A percentile compares a stretch with the other conserved stretches of the same genome.
These are phyloP conservation scores for Colinus virginianus DNA, from an alignment of 2,113 vertebrate genomes.

Conservation along the genomic window DNA sequence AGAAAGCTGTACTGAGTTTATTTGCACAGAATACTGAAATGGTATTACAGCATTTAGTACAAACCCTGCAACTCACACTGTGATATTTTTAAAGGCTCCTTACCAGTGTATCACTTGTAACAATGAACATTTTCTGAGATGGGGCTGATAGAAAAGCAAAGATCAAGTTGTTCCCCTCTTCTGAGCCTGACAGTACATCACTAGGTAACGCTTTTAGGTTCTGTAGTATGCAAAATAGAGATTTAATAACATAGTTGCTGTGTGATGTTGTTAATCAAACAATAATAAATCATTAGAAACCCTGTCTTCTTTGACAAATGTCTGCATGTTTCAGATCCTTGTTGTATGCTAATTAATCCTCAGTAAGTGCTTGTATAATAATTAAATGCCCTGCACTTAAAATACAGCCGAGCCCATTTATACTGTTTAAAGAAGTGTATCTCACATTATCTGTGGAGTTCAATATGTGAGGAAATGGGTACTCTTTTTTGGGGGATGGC, in stretches of 20 bases:
- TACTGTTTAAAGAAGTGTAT: background rate
- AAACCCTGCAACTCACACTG: background rate
- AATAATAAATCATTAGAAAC: slow-evolving; percentile 59
- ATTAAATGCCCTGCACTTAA: slow-evolving; percentile 52
- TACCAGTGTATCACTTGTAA: background rate
- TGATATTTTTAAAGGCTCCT: slow-evolving; percentile 8
- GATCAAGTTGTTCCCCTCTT: slow-evolving; percentile 40
- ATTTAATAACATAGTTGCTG: slow-evolving; percentile 28
- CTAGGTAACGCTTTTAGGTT: background rate
- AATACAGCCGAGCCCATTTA: slow-evolving; percentile 20
- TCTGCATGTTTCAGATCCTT: slow-evolving; percentile 40
- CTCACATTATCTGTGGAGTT: background rate
- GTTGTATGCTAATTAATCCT: slow-evolving; percentile 52
- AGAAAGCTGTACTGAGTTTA: slow-evolving; percentile 33
- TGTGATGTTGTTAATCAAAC: slow-evolving; percentile 49
- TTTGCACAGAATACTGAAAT: slow-evolving; percentile 30
- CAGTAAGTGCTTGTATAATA: slow-evolving; percentile 35
- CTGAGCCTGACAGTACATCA: slow-evolving; percentile 15
- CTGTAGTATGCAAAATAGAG: slow-evolving; percentile 11
- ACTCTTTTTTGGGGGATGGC: background rate
- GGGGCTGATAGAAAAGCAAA: slow-evolving; percentile 5
- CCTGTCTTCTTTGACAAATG: slow-evolving; percentile 40
- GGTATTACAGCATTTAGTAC: background rate
- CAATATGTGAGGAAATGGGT: fast-evolving
- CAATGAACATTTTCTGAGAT: slow-evolving; percentile 22